Conservation (phyloP, 2,888 invertebrate genomes). For the Tolmerus cingulatus region DNA sequence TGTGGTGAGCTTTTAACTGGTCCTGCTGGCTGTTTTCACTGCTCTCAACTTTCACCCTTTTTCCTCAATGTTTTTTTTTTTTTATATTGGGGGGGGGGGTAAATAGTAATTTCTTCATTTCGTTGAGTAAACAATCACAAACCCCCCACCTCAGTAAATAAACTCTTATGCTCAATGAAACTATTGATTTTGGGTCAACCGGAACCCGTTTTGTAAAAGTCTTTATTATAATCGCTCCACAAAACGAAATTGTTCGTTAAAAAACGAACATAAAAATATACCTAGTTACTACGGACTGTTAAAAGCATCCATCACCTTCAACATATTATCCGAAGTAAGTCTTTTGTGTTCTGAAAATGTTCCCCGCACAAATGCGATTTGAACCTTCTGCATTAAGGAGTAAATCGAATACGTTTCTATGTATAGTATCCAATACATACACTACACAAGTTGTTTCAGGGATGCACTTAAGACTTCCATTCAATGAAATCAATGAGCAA, state of each 20-base stretch:
- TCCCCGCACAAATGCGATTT: not conserved
- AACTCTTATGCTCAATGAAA: not conserved
- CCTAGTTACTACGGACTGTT: not conserved
- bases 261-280: not conserved
- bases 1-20: not conserved
- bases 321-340: not conserved
- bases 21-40: not conserved
- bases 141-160: not conserved
- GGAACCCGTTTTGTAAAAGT: not conserved
- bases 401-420: not conserved
- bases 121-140: not conserved
- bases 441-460: not conserved
- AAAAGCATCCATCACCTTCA: not conserved
- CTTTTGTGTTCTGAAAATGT: not conserved
- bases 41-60: not conserved
- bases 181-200: conserved; percentile 8
- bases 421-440: not conserved
- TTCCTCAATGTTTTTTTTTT: not conserved
- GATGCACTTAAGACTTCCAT: not conserved
- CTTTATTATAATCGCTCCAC: not conserved
- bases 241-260: not conserved
- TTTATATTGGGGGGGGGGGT: not conserved
- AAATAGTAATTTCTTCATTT: not conserved
- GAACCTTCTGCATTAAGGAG: not conserved
- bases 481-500: not conserved